These are phyloP conservation scores for Apoderus coryli DNA, from an alignment of 2,888 invertebrate species.

Conservation along the genomic window DNA sequence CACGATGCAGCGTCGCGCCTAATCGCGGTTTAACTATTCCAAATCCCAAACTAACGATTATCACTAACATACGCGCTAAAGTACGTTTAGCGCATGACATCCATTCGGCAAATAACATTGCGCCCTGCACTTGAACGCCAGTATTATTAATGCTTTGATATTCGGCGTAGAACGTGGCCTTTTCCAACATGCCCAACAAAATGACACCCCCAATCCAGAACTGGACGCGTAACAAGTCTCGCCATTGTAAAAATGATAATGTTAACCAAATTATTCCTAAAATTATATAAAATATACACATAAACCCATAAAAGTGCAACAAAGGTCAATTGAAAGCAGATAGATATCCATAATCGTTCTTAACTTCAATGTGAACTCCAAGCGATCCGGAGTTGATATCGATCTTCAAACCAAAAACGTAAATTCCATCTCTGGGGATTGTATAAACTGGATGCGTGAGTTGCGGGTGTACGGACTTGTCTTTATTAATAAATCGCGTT, in stretches of 20 bases:
- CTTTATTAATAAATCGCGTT: too few relatives aligned
- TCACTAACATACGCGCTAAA: conserved; percentile 82
- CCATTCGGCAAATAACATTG: conserved; percentile 76
- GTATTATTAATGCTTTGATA: conserved; percentile 63
- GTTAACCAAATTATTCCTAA: conserved; percentile 70
- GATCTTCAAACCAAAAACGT: conserved; percentile 43
- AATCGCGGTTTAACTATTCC: conserved; percentile 90
- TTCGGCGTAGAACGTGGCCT: conserved; percentile 82
- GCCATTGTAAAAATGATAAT: conserved; percentile 76
- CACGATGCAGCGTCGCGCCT: conserved; percentile 77
- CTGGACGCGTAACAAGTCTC: conserved; percentile 80
- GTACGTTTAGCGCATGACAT: conserved; percentile 85
- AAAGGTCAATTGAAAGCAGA: conserved; percentile 85
- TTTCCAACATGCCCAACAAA: conserved; percentile 71
- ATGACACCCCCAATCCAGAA: conserved; percentile 94
- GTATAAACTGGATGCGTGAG: conserved; percentile 39
- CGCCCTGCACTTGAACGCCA: conserved; percentile 48
- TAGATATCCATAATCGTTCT: conserved; percentile 64
- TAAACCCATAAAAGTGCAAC: conserved; percentile 75
- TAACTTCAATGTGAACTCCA: conserved; percentile 54
- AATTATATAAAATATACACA: conserved; percentile 79
- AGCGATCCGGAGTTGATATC: conserved; percentile 33
- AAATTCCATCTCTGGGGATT: conserved; percentile 56
- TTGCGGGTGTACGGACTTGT: too few relatives aligned
- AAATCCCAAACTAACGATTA: conserved; percentile 89